phyloP scores from a whole-genome alignment of 1,140 invertebrate genomes.

The Drosophila obscura region DNA sequence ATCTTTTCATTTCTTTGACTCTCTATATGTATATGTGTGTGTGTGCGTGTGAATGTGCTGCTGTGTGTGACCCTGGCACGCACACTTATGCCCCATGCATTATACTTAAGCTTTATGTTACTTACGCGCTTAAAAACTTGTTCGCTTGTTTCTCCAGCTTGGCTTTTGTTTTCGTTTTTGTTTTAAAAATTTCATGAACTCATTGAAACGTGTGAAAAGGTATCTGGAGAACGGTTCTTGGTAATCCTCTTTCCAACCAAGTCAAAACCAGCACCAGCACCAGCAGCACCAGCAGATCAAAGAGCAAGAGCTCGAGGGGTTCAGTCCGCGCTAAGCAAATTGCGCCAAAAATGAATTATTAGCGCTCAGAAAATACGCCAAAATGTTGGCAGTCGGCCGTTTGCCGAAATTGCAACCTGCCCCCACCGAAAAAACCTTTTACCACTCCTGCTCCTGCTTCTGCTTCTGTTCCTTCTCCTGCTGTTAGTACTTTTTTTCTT shows the following conservation, averaged over 20 bases:
- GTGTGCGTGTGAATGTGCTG: neutral
- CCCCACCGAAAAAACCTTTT: conserved; percentile 30
- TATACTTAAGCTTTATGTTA: conserved; percentile 75
- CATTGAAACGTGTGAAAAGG: conserved; percentile 69
- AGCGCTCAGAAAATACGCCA: conserved; percentile 60
- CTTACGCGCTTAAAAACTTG: conserved; percentile 57
- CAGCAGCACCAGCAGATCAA: conserved; percentile 32
- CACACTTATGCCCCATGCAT: conserved; percentile 71
- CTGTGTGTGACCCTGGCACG: conserved; percentile 52
- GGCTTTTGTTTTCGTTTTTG: conserved; percentile 62
- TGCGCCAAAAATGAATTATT: conserved; percentile 79
- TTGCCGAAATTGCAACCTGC: conserved; percentile 63
- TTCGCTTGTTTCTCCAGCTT: neutral
- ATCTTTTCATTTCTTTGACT: neutral
- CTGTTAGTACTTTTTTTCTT: neutral
- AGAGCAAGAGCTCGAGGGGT: conserved; percentile 14
- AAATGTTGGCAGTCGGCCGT: conserved; percentile 66
- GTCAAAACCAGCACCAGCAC: conserved; percentile 34
- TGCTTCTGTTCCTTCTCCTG: neutral
- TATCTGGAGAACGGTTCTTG: conserved; percentile 40
- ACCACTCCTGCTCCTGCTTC: neutral
- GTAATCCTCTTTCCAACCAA: conserved; percentile 62
- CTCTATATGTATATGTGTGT: neutral
- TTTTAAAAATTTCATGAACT: conserved; percentile 78
- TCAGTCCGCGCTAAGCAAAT: conserved; percentile 63